Evolutionary conservation across 2,113 vertebrate species (phyloP).

Genomic region (Miniopterus natalensis): DNA sequence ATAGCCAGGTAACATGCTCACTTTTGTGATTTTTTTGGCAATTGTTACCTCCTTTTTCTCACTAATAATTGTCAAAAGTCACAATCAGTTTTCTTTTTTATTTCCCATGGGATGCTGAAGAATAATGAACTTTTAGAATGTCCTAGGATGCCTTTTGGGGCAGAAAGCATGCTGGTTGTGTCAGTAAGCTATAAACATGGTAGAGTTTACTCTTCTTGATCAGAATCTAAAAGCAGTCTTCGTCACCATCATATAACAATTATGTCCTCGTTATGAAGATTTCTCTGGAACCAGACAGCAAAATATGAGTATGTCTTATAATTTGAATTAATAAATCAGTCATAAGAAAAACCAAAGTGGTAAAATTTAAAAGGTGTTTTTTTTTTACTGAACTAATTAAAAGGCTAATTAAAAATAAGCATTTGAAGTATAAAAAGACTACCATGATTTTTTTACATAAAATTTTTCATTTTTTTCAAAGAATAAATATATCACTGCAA

Average conservation of each 20-base stretch:
- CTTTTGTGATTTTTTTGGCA: conserved; percentile 93
- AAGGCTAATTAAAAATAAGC: neutral
- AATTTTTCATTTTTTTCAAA: neutral
- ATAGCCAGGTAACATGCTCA: conserved; percentile 99
- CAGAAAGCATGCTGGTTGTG: conserved; percentile 79
- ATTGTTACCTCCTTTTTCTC: conserved; percentile 89
- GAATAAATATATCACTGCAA: neutral
- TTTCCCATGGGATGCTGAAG: conserved; percentile 75
- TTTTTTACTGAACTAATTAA: neutral
- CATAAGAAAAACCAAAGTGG: neutral
- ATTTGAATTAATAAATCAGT: neutral
- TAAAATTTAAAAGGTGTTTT: conserved; percentile 34
- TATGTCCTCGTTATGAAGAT: conserved; percentile 19
- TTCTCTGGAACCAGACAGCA: neutral
- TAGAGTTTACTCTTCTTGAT: conserved; percentile 42
- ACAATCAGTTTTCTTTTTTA: conserved; percentile 88
- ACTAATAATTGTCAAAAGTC: conserved; percentile 93
- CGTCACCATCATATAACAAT: neutral
- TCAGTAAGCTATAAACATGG: conserved; percentile 54
- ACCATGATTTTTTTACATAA: neutral
- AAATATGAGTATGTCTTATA: neutral
- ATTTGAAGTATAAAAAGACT: neutral
- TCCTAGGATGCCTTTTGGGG: conserved; percentile 26
- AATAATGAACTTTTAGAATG: conserved; percentile 67
- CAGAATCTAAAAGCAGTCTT: neutral